These are phyloP conservation scores for Lytechinus pictus DNA, from an alignment of 35 echinoderm and acorn worm genomes.

Conservation along the genomic window DNA sequence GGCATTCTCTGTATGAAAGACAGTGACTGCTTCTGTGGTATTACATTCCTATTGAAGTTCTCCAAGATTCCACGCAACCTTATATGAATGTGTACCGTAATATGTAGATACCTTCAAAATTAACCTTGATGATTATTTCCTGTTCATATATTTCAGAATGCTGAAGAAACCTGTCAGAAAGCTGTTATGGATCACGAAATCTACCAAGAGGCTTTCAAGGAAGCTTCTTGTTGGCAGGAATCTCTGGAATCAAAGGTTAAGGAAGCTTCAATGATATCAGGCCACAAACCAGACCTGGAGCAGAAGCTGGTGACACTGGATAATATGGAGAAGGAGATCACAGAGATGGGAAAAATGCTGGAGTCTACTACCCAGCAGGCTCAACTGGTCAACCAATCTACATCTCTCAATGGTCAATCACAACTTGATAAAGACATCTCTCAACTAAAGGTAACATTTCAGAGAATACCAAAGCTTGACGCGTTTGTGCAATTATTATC, in stretches of 20 bases:
- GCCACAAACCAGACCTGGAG: background rate
- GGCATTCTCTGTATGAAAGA: too few relatives aligned
- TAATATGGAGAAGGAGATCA: background rate
- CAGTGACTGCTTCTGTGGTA: too few relatives aligned
- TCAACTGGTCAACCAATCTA: background rate
- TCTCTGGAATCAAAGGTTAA: slow-evolving; percentile 32
- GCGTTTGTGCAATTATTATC: too few relatives aligned
- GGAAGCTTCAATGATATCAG: background rate
- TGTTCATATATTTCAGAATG: background rate
- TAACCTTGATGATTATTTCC: background rate
- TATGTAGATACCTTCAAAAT: background rate
- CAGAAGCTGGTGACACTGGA: background rate
- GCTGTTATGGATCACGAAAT: slow-evolving; percentile 21
- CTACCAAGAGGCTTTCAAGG: slow-evolving; percentile 14
- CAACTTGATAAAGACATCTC: background rate
- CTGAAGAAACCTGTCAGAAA: slow-evolving; percentile 13
- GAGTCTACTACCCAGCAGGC: background rate
- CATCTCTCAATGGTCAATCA: background rate
- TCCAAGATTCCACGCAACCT: too few relatives aligned
- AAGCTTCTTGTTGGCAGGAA: slow-evolving; percentile 16
- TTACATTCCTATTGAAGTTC: too few relatives aligned
- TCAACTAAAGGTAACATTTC: background rate
- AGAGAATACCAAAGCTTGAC: background rate
- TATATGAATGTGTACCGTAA: too few relatives aligned
- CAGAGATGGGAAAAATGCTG: background rate